These are phyloP conservation scores for Philonicus albiceps DNA, from an alignment of 2,888 invertebrate species.

Conservation along the genomic window DNA sequence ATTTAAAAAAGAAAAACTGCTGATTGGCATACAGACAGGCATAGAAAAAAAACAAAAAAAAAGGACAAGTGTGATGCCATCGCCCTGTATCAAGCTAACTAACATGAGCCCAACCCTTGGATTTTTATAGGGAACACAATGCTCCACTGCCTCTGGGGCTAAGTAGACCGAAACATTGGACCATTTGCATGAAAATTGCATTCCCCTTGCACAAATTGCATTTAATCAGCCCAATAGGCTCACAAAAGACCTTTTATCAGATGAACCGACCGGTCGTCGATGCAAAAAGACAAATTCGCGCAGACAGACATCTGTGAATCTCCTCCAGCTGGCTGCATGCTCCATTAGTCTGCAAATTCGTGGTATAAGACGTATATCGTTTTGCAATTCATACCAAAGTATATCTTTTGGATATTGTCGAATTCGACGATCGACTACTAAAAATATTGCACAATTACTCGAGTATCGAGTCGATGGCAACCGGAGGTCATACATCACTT, in stretches of 20 bases:
- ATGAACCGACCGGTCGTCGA: not conserved
- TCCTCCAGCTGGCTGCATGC: not conserved
- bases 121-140: not conserved
- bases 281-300: not conserved
- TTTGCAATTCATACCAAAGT: not conserved
- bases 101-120: not conserved
- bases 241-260: not conserved
- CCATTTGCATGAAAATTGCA: slow-evolving; percentile 21
- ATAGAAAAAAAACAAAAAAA: not conserved
- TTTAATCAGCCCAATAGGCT: slow-evolving; percentile 2
- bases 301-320: not conserved
- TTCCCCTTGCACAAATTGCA: slow-evolving; percentile 8
- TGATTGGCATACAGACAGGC: not conserved
- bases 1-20: not conserved
- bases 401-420: not conserved
- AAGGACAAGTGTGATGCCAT: not conserved
- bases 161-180: slow-evolving; percentile 31
- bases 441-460: not conserved
- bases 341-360: not conserved
- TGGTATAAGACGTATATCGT: not conserved
- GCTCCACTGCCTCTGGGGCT: not conserved
- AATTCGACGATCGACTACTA: not conserved
- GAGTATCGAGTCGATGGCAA: not conserved
- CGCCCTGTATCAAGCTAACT: not conserved
- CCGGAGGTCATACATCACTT: not conserved